Evolutionary conservation across 2,113 vertebrate species (phyloP), one percentile per base, ranked within the genome.

Genomic region (Hyaena hyaena): DNA sequence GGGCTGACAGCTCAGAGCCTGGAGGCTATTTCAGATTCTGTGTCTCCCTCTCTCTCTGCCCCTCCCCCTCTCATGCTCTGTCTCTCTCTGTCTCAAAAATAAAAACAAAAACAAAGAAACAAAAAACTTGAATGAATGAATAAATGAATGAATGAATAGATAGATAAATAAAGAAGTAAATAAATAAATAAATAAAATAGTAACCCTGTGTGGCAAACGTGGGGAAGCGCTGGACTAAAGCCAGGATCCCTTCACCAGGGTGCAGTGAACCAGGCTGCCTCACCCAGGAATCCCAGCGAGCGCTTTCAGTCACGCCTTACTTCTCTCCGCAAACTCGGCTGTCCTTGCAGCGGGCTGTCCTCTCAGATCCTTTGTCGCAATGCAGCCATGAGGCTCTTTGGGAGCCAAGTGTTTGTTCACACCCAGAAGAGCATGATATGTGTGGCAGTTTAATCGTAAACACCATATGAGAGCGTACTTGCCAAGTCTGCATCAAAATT

Each of bases 371-470:
- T 97, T 89, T 93, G 88, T 95, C 69, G 33, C 50, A 48, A 95
- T 0, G 16, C 77, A 45, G 85, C n/a, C 35, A 4, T 93, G 55
- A 4, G 31, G 94, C 61, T 95, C 77, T 81, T 79, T 84, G 15
- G 79, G 89, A 91, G 92, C 97, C 97, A 92, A 87, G 84, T 65
- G 93, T 97, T 95, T 97, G 97, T 95, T 97, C 90, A 92, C 96
- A 97, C 87, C 93, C 93, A 48, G 48, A 96, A 80, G 92, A 97
- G 50, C 91, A 80, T 89, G 86, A 43, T 86, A 43, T 82, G 58
- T 63, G 71, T 66, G 82, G 93, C 89, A 91, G 92, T 90, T 96
- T 94, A 80, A 96, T 97, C 90, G 71, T 89, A 95, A 97, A 95
- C 95, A 97, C 92, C 93, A 96, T 77, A 88, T 96, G 95, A 97